Base-by-base conservation (phyloP, 1,140 invertebrate species). In the Bilobella aurantiaca region DNA sequence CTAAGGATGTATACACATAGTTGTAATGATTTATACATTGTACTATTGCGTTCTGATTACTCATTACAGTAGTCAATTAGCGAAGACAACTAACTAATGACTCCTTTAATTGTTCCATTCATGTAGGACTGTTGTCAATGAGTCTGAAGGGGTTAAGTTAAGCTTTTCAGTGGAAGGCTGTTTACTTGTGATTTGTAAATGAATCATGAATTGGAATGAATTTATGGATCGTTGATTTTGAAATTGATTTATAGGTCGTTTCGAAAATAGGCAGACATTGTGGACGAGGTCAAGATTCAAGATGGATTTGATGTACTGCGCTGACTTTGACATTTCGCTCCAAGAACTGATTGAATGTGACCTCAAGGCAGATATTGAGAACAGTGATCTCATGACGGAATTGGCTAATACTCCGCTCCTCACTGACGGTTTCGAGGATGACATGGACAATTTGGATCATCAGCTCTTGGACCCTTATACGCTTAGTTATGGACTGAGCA, bases 311-410 rank as follows among this genome's bases (percentile, higher is more conserved):
- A 72, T 69, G 73, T 71, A 66, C 69, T 73, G 42, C 61, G 65
- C 49, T 63, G 70, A 71, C 46, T 49, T 49, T 49, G 70, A 71
- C 62, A 49, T 61, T 27, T 72, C 73, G 46, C 65, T 76, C 2
- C 74, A 76, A 73, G 84, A 85, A 67, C 89, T 91, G 84, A 81
- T 90, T 65, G 88, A 84, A 58, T 86, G 88, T 73, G 88, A 90
- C 74, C 90, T 90, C 30, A 88, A 89, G 72, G 84, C 84, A 58
- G 67, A 56, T 12, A 37, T 21, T 62, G 59, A 30, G 37, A 29
- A 66, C 46, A 18, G 57, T 61, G 67, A 69, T 47, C 46, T 69
- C 60, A 69, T 69, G 67, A 46, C 32, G 18, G 67, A 69, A 59
- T 30, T 62, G 69, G 53, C 37, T 66, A 49, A 58, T 70, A 60